These are phyloP conservation scores for Agrochola macilenta DNA, from an alignment of 2,888 invertebrate genomes.

Conservation along the genomic window DNA sequence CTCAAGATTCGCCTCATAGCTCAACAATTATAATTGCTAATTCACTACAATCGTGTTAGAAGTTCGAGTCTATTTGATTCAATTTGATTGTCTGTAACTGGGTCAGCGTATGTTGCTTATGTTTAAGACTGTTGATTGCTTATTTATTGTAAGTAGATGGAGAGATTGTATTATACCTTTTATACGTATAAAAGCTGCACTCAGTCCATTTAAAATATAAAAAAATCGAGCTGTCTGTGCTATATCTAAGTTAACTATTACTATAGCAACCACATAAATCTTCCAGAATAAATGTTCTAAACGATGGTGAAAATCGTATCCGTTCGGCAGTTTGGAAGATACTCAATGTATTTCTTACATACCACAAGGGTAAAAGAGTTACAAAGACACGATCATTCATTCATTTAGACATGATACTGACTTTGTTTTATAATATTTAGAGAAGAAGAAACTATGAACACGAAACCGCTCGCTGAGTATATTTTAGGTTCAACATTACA, in stretches of 20 bases:
- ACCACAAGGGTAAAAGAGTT: too few species aligned
- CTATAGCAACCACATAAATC: too few species aligned
- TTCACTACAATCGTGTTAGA: conserved; percentile 49
- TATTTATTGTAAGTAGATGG: neutral
- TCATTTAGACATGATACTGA: too few species aligned
- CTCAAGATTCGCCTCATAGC: conserved; percentile 48
- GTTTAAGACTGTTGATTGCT: conserved; percentile 21
- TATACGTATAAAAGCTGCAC: neutral
- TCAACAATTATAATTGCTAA: conserved; percentile 60
- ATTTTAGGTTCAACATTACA: too few species aligned
- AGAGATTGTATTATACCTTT: too few species aligned
- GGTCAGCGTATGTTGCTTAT: conserved; percentile 37
- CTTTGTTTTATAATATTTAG: too few species aligned
- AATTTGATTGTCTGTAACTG: conserved; percentile 41
- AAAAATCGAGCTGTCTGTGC: neutral
- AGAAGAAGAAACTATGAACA: neutral
- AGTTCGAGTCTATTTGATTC: conserved; percentile 51
- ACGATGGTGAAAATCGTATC: too few species aligned
- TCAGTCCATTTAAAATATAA: neutral
- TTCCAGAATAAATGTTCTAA: too few species aligned
- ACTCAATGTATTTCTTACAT: too few species aligned
- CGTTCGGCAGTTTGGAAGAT: too few species aligned
- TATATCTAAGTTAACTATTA: too few species aligned
- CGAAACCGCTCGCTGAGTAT: neutral
- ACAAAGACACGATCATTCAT: too few species aligned